These are phyloP conservation scores for Bungarus multicinctus DNA, from an alignment of 2,113 vertebrate species.

Conservation along the genomic window DNA sequence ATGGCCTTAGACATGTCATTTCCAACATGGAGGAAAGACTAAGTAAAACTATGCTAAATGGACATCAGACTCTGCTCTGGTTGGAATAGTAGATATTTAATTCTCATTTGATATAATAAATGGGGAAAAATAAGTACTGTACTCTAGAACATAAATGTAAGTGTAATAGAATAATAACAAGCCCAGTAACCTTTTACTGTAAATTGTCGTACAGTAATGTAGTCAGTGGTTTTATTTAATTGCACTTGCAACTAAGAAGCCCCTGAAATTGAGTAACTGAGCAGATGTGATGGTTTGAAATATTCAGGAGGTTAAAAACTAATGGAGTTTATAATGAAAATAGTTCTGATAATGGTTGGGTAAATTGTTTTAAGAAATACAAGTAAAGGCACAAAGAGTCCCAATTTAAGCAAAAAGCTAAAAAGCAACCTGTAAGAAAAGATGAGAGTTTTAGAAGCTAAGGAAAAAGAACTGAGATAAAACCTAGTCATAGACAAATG, in stretches of 20 bases:
- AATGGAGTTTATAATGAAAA: background rate
- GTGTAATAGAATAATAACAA: background rate
- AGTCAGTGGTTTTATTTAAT: background rate
- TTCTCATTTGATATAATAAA: background rate
- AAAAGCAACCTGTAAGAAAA: background rate
- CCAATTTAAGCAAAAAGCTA: background rate
- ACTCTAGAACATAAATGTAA: background rate
- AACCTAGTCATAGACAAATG: background rate
- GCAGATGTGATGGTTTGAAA: background rate
- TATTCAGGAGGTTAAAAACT: background rate
- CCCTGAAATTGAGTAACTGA: background rate
- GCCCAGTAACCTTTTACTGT: background rate
- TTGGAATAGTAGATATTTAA: background rate
- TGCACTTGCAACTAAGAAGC: background rate
- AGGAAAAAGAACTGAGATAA: background rate
- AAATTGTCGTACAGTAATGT: background rate
- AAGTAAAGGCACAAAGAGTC: too few species aligned
- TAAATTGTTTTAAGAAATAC: background rate
- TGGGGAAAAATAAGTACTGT: background rate
- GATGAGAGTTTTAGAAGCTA: background rate
- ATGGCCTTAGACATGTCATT: background rate
- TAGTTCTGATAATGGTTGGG: background rate
- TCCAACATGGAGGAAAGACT: background rate
- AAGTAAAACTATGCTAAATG: background rate
- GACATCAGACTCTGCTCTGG: background rate